phyloP scores from a whole-genome alignment of 2,888 invertebrate genomes.

The Morpho achilles region DNA sequence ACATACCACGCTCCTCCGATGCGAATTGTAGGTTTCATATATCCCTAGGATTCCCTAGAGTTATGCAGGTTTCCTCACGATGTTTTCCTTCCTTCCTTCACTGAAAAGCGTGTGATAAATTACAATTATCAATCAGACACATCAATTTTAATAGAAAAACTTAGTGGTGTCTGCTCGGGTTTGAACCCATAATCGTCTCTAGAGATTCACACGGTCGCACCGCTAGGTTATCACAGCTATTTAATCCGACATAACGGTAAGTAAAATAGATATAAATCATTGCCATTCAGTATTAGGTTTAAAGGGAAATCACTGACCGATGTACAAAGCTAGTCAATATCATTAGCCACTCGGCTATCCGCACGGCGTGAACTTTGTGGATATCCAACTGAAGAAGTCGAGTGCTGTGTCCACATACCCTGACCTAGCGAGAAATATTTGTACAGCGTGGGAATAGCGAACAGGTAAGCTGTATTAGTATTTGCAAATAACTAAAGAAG shows the following conservation, averaged over 20 bases:
- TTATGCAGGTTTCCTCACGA: too few species aligned
- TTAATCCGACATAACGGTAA: not conserved
- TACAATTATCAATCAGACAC: too few species aligned
- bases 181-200: too few species aligned
- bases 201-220: too few species aligned
- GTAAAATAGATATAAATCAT: not conserved
- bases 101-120: too few species aligned
- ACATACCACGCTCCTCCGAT: too few species aligned
- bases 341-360: conserved; percentile 33
- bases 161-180: too few species aligned
- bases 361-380: conserved; percentile 35
- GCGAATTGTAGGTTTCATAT: too few species aligned
- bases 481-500: conserved; percentile 7
- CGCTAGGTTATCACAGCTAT: too few species aligned
- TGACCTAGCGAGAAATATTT: conserved; percentile 32
- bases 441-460: conserved; percentile 23
- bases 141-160: too few species aligned
- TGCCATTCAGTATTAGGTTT: not conserved
- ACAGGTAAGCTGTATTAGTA: conserved; percentile 13
- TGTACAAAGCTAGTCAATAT: conserved; percentile 29
- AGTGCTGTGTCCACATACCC: conserved; percentile 56
- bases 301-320: conserved; percentile 22
- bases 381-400: conserved; percentile 48
- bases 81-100: too few species aligned
- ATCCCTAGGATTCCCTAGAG: too few species aligned